Base-by-base conservation (phyloP, 2,113 vertebrate species). In the Corythornis cristatus region DNA sequence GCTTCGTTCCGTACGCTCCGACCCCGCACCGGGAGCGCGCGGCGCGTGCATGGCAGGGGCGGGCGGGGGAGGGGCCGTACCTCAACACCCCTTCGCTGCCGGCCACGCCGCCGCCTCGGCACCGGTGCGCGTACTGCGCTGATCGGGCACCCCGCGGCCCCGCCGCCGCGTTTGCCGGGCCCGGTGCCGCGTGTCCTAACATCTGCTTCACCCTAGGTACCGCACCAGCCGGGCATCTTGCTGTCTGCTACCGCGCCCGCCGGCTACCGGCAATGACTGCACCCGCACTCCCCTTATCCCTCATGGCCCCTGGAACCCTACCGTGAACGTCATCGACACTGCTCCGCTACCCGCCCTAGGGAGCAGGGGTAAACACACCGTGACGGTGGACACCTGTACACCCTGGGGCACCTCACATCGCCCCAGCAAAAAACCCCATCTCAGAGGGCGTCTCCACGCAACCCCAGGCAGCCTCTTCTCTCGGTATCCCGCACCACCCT, bases 11-110 rank as follows among this genome's bases (percentile, higher is more conserved):
- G 94, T 94, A 95, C 95, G 85, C 92, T 68, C 88, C 96, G 93
- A 95, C 95, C 90, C 87, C 95, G 96, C 96, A 95, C 92, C 95
- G 83, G 85, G 94, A 91, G 96, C 86, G 96, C 96, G 89, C 91
- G 26, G 26, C 95, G 93, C 93, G 96, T 94, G 96, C 97, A 97
- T 95, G 93, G 84, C 88, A 94, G 93, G 93, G 81, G 86, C 73
- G 88, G 89, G 91, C 77, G 91, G 95, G 95, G 97, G 97, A 93
- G 95, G 83, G 90, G 65, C 85, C 67, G 84, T 2, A 6, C 66
- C 70, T 42, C 87, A 15, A 51, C 82, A 95, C 93, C 95, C 88
- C 70, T 89, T 94, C 95, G 43, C 57, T 79, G 70, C 86, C 70
- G 37, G 14, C 19, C 22, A 31, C 42, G 21, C 42, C 65, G 31